phyloP scores from a whole-genome alignment of 2,113 vertebrate genomes.

The Pogonocichla stellata region DNA sequence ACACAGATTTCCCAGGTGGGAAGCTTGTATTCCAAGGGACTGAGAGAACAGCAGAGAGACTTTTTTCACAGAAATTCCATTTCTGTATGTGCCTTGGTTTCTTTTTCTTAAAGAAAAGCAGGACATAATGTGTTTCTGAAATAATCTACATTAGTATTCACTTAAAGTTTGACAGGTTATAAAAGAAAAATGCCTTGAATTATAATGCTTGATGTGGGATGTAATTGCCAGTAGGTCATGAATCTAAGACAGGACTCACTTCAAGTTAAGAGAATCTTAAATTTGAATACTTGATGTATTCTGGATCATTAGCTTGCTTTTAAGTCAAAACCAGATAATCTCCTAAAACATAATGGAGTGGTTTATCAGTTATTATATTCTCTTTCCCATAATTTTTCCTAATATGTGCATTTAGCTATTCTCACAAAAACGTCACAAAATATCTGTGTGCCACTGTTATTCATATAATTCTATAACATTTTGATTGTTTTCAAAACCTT shows the following conservation, averaged over 20 bases:
- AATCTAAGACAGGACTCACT: not conserved
- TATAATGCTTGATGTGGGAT: not conserved
- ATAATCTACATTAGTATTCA: not conserved
- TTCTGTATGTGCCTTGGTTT: not conserved
- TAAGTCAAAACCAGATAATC: conserved; percentile 25
- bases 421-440: not conserved
- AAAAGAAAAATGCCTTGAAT: conserved; percentile 27
- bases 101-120: not conserved
- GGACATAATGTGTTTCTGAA: not conserved
- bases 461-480: not conserved
- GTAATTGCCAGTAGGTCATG: conserved; percentile 34
- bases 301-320: conserved; percentile 18
- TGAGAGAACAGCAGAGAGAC: not conserved
- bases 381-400: not conserved
- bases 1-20: not conserved
- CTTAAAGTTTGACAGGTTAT: not conserved
- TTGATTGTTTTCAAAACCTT: not conserved
- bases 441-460: not conserved
- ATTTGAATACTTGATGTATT: not conserved
- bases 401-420: not conserved
- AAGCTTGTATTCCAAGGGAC: not conserved
- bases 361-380: not conserved
- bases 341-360: not conserved
- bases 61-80: not conserved
- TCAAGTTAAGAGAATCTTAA: not conserved